Evolutionary conservation across 2,797 vertebrate species (phyloP), one percentile per base, ranked within the genome.

Genomic region (Sebastes trivittatus): DNA sequence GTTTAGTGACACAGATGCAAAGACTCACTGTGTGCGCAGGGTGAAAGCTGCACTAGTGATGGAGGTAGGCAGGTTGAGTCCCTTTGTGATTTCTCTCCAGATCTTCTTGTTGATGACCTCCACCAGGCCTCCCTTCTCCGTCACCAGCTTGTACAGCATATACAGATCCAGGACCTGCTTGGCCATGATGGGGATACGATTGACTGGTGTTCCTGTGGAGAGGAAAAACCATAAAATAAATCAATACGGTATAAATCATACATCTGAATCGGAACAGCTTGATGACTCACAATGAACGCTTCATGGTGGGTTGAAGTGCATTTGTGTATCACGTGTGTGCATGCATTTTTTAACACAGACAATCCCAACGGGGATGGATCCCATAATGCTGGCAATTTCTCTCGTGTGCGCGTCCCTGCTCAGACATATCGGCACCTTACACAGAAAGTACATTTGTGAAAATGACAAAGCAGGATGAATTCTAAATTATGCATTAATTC

Each of bases 61-160:
- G 88, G 98, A 99, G 89, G 98, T 99, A 86, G 98, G 98, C 71
- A 99, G 96, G 91, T 98, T 99, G 86, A 99, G 97, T 83, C 98
- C 98, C 87, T 98, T 99, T 84, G 98, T 99, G 95, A 99, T 99
- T 94, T 99, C 98, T 27, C 98, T 95, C 98, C 98, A 99, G 95
- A 99, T 99, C 95, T 99, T 99, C 95, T 98, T 98, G 95, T 99
- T 99, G 95, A 99, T 99, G 84, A 99, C 98, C 92, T 99, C 98
- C 72, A 99, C 98, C 87, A 99, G 96, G 80, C 98, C 98, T 32
- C 98, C 98, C 90, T 99, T 99, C 85, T 99, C 98, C 0, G 98
- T 99, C 93, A 99, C 98, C 92, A 99, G 95, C 81, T 97, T 97
- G 75, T 99, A 99, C 27, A 99, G 93, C 97, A 98, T 98, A 88